Conservation (phyloP, 1,140 invertebrate genomes). For the Metaphire vulgaris region DNA sequence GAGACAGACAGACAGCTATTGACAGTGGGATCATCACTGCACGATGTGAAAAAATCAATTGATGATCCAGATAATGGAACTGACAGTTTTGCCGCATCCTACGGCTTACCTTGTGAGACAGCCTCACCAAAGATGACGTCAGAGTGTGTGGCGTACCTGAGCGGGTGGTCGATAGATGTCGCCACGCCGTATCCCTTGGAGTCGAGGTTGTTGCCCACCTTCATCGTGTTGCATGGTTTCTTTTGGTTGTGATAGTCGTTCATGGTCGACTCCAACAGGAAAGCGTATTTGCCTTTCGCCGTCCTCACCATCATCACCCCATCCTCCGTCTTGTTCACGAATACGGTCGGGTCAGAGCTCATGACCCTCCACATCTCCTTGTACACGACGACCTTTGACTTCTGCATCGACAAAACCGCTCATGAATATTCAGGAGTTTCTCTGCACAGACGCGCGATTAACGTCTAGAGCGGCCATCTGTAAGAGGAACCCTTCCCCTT, state of each 20-base stretch:
- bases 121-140: too few species aligned
- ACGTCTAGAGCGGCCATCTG: too few species aligned
- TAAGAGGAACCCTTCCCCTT: too few species aligned
- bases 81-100: too few species aligned
- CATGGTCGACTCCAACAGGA: constrained; percentile 47
- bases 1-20: too few species aligned
- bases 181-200: constrained; percentile 89
- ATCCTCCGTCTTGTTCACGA: background rate
- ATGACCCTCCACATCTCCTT: constrained; percentile 56
- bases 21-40: too few species aligned
- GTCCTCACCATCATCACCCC: constrained; percentile 15
- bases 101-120: too few species aligned
- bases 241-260: constrained; percentile 48
- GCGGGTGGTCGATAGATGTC: constrained; percentile 75
- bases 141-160: constrained; percentile 54
- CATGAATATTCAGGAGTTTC: too few species aligned
- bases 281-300: constrained; percentile 42
- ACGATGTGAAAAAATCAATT: too few species aligned
- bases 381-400: constrained; percentile 25
- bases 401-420: too few species aligned
- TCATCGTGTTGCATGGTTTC: constrained; percentile 82
- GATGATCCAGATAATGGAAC: too few species aligned
- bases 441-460: too few species aligned
- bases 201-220: constrained; percentile 67
- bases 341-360: constrained; percentile 41